Evolutionary conservation across 2,113 vertebrate genomes (phyloP).

Genomic region (Cacatua alba): DNA sequence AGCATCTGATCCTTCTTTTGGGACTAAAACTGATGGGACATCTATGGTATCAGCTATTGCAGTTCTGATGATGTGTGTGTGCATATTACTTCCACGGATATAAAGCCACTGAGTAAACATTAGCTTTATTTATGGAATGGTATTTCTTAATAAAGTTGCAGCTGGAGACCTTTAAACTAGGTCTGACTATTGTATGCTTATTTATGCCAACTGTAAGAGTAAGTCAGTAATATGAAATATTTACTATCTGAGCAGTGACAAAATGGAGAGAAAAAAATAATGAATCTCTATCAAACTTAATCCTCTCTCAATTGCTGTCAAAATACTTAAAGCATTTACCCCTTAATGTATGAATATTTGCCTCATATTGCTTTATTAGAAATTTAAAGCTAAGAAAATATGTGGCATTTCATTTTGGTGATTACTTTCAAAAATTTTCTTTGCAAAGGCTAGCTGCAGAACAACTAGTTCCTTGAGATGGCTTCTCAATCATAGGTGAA

Average conservation of each 20-base stretch:
- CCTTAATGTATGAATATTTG: conserved; percentile 25
- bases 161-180: background rate
- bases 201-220: background rate
- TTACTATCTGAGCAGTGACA: background rate
- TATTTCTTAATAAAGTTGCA: background rate
- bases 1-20: background rate
- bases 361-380: conserved; percentile 26
- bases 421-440: conserved; percentile 21
- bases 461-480: background rate
- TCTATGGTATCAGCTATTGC: background rate
- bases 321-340: conserved; percentile 39
- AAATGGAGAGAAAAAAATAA: background rate
- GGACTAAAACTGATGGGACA: background rate
- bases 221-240: background rate
- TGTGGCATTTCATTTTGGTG: background rate
- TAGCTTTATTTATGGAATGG: background rate
- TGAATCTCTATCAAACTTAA: background rate
- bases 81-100: background rate
- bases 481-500: conserved; percentile 9
- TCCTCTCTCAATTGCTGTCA: background rate
- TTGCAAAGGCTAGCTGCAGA: conserved; percentile 3
- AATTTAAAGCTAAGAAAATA: conserved; percentile 36
- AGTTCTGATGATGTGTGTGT: background rate
- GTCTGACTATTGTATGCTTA: background rate
- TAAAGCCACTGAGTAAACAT: background rate